A percentile compares a stretch with the other conserved stretches of the same genome.
phyloP scores from a whole-genome alignment of 2,888 invertebrate species.

The Mellilla xanthometata region DNA sequence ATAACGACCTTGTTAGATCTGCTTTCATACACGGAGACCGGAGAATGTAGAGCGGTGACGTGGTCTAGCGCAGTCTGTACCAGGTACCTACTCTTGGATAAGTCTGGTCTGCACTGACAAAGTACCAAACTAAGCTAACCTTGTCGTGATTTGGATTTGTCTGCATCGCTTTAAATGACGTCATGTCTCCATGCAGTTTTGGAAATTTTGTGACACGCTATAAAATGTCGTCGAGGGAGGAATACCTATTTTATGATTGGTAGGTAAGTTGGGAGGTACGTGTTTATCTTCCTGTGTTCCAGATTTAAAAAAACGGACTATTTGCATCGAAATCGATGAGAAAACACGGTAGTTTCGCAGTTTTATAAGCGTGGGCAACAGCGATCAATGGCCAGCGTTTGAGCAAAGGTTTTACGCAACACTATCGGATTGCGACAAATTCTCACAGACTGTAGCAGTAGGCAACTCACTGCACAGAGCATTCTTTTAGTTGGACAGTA shows the following conservation, averaged over 20 bases:
- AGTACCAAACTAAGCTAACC: slow-evolving; percentile 8
- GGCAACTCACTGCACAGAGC: too few relatives aligned
- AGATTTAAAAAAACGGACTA: too few relatives aligned
- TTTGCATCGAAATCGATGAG: too few relatives aligned
- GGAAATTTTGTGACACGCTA: neutral
- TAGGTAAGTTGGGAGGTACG: too few relatives aligned
- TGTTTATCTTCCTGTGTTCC: neutral
- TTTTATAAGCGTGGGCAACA: slow-evolving; percentile 19
- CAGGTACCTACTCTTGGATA: neutral
- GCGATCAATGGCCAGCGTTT: slow-evolving; percentile 11
- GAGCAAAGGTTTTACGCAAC: slow-evolving; percentile 21
- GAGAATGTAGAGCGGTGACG: slow-evolving; percentile 25
- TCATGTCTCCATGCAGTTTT: slow-evolving; percentile 1
- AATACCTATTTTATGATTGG: too few relatives aligned
- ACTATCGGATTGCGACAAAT: slow-evolving; percentile 20
- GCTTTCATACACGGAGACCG: slow-evolving; percentile 42
- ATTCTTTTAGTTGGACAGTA: too few relatives aligned
- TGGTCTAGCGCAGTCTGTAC: neutral
- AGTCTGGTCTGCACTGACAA: neutral
- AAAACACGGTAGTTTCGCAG: too few relatives aligned
- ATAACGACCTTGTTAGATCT: slow-evolving; percentile 40
- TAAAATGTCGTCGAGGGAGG: neutral
- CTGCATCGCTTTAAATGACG: slow-evolving; percentile 6
- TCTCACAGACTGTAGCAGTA: neutral
- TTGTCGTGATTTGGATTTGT: slow-evolving; percentile 29